Conservation (phyloP, 2,113 vertebrate species). For the Takifugu flavidus region DNA sequence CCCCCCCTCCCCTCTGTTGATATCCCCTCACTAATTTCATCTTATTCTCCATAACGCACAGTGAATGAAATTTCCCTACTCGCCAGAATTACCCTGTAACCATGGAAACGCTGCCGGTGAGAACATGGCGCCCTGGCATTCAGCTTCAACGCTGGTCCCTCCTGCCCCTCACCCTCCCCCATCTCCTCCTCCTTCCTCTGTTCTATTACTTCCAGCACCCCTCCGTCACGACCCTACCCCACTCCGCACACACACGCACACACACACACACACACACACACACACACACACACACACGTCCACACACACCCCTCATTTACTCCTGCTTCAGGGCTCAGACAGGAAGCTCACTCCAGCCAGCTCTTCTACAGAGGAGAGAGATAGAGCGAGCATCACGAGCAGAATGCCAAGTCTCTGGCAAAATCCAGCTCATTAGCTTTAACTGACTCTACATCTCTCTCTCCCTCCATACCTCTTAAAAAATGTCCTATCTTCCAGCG, state of each 20-base stretch:
- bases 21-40: constrained; percentile 21
- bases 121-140: constrained; percentile 79
- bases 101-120: constrained; percentile 79
- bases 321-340: constrained; percentile 77
- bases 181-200: constrained; percentile 59
- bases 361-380: constrained; percentile 64
- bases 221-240: constrained; percentile 10
- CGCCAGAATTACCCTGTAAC: constrained; percentile 79
- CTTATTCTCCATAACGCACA: constrained; percentile 50
- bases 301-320: constrained; percentile 58
- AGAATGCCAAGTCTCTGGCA: constrained; percentile 75
- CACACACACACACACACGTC: background rate
- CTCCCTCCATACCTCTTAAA: constrained; percentile 24
- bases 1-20: constrained; percentile 57
- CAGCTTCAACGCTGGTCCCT: constrained; percentile 67
- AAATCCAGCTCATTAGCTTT: constrained; percentile 75
- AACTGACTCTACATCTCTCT: constrained; percentile 45
- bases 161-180: constrained; percentile 50
- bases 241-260: background rate
- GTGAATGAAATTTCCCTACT: constrained; percentile 81
- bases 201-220: constrained; percentile 60
- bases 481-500: constrained; percentile 10
- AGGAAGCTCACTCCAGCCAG: constrained; percentile 74
- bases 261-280: no score
- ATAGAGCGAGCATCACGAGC: constrained; percentile 64